Evolutionary conservation across 2,888 invertebrate genomes (phyloP), one percentile per base, ranked within the genome.

Genomic region (Beris chalybata): DNA sequence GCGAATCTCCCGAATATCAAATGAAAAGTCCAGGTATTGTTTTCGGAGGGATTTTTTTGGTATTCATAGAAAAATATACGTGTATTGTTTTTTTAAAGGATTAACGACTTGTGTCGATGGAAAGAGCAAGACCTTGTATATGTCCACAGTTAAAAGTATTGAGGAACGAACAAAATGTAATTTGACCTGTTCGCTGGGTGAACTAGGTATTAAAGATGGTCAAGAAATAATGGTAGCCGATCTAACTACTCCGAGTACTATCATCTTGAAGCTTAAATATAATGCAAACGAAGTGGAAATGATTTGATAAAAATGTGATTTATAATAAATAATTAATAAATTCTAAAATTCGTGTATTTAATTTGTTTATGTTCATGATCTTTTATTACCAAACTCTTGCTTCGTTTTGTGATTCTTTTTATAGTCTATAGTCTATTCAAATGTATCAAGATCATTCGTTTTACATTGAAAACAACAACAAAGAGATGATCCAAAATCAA

Each of bases 171-270:
- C 97, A 0, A 86, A 91, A 72, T 87, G 87, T 58, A 99, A 99
- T 83, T 85, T 99, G 70, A 90, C 89, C 73, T 93, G 92, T 82
- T 90, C 91, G 66, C 81, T 99, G 61, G 84, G 84, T 69, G 97
- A 98, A 73, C 83, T 99, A 66, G 94, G 92, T 3, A 81, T 98
- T 22, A 84, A 80, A 67, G 89, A 95, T 80, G 95, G 95, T 0
- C 90, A 89, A 64, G 92, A 95, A 76, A 83, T 98, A 64, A 85
- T 93, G 72, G 94, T 98, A 1, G 94, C 97, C 0, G 98, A 99
- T 83, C 83, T 89, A 22, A 97, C 97, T 4, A 90, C 92, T 5
- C 96, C 97, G 0, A 90, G 87, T 74, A 88, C 93, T 7, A 81
- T 93, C 57, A 85, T 89, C n/a, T 82, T 93, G 65, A 88, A 87